These are phyloP conservation scores for Gymnoscopelus microlampas DNA, from an alignment of 2,797 vertebrate genomes.

Conservation along the genomic window DNA sequence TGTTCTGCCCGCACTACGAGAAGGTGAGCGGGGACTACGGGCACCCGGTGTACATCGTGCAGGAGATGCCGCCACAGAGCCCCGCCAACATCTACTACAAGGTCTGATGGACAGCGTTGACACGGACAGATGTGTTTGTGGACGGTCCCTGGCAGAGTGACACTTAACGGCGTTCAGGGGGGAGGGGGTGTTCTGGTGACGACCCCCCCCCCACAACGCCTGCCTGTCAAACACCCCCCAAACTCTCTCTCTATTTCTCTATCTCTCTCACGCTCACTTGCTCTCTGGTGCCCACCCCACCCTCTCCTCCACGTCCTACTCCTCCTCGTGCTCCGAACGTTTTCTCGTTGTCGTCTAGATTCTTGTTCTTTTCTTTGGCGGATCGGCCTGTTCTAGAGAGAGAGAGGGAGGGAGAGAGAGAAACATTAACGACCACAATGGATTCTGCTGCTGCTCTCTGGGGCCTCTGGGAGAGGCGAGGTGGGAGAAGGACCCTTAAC, in stretches of 20 bases:
- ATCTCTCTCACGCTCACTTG: slow-evolving; percentile 25
- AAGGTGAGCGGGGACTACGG: slow-evolving; percentile 99
- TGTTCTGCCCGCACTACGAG: slow-evolving; percentile 99
- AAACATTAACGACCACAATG: too few species aligned
- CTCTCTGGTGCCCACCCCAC: slow-evolving; percentile 41
- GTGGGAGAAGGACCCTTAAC: slow-evolving; percentile 21
- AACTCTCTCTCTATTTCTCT: not conserved
- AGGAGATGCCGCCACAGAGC: slow-evolving; percentile 99
- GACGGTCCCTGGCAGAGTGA: slow-evolving; percentile 35
- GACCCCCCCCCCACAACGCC: slow-evolving; percentile 14
- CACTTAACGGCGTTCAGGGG: slow-evolving; percentile 44
- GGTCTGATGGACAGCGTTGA: slow-evolving; percentile 84
- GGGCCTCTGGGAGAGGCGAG: slow-evolving; percentile 32
- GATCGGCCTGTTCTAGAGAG: slow-evolving; percentile 31
- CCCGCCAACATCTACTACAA: slow-evolving; percentile 99
- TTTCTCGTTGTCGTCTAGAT: slow-evolving; percentile 42
- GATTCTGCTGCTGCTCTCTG: slow-evolving; percentile 38
- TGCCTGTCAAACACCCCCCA: not conserved
- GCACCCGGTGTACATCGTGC: slow-evolving; percentile 98
- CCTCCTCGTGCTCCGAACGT: slow-evolving; percentile 59
- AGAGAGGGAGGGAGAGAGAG: not conserved
- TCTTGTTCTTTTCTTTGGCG: slow-evolving; percentile 48
- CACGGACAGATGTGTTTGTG: slow-evolving; percentile 34
- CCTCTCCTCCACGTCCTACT: slow-evolving; percentile 34
- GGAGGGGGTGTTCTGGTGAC: not conserved